Evolutionary conservation across 2,113 vertebrate genomes (phyloP), one percentile per base, ranked within the genome.

Genomic region (Sander vitreus): DNA sequence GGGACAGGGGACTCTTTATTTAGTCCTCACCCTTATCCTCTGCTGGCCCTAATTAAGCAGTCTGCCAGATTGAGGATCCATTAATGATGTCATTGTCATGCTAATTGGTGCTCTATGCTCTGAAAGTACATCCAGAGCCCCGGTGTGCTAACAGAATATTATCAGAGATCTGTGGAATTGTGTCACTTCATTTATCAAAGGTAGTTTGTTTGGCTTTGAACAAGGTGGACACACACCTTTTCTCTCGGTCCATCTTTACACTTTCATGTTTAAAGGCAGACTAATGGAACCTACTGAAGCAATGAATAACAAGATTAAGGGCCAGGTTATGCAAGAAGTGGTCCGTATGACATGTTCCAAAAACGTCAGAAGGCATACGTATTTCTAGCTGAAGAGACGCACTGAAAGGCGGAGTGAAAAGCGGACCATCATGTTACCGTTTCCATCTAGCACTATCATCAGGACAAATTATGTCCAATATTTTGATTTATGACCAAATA

Each of bases 21-120:
- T 96, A 93, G 93, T 91, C 94, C 93, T 95, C 94, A 96, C 95
- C 96, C 91, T 96, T 91, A 91, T 91, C 93, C 95, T 90, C 94
- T 91, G 67, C 91, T 88, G 74, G 60, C 63, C 85, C 96, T 96
- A 97, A 97, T 98, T 95, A 96, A 97, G 96, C 95, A 97, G 97
- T 97, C 96, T 97, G 84, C 89, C 92, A 94, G 96, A 96, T 85
- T 95, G 94, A 95, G 95, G 94, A 94, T 95, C 91, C 88, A 94
- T 93, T 97, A 97, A 97, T 96, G 94, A 97, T 96, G 95, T 93
- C 88, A 96, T 97, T 97, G 95, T 97, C 93, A 96, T 95, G 92
- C 95, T 96, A 97, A 97, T 95, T 94, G 39, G 89, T 73, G 89
- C 85, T 94, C 93, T 94, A 25, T 68, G 75, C 78, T 88, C 77